Base-by-base conservation (phyloP, 2,113 vertebrate species). In the Mobula birostris region DNA sequence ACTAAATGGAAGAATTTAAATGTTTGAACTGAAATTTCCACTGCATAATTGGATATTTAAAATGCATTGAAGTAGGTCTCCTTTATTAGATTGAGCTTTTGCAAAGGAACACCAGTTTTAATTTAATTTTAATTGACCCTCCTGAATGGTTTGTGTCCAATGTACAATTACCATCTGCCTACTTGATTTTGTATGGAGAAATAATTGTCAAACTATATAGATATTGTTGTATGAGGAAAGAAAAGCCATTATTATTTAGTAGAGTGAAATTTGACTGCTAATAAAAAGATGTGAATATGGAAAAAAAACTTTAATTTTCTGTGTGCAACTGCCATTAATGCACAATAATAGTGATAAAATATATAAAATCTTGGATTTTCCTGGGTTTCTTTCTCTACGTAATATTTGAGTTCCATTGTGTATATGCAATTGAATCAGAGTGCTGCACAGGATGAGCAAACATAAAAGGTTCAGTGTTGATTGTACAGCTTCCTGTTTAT, bases 41-140 rank as follows among this genome's bases (percentile, higher is more conserved):
- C 12, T 32, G 27, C 17, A 66, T 88, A 88, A 88, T 88, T 88
- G 85, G 85, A 88, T 88, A 88, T 88, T 88, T 29, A 63, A 29
- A 63, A 63, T n/a, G 9, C 63, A 63, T n/a, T 66, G 85, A 32
- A 63, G 56, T 12, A 32, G 58, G 14, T 88, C 29, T 79, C 77
- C 77, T 17, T 63, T 63, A 6, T 88, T 66, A 63, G 58, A n/a
- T 66, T n/a, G 63, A 32, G 12, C 29, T 32, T 56, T 83, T 83
- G 17, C 40, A 83, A n/a, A 88, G 58, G 58, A n/a, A 88, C 14
- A 29, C 17, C 12, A 88, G 27, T 88, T 88, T 88, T 88, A 63
- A 88, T 63, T 88, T 88, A 63, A 88, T 66, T 66, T 56, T 27
- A 56, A 56, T 83, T 63, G 58, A 83, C 40, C 48, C 12, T 63